A percentile compares a stretch with the other conserved stretches of the same genome.
Conservation (phyloP, 2,888 invertebrate genomes). For the Euproctis similis region DNA sequence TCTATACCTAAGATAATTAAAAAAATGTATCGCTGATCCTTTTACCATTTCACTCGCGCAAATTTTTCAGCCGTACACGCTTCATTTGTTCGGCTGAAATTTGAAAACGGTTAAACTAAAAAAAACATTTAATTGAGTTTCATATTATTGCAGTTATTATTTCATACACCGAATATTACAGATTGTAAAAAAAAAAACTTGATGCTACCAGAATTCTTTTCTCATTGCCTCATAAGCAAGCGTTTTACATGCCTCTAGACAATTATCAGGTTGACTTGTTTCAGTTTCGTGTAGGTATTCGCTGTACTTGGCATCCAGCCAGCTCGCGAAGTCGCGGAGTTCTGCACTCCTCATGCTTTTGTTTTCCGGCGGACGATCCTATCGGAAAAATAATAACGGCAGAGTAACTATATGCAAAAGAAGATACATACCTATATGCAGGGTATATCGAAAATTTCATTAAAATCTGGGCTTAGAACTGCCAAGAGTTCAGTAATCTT, state of each 20-base stretch:
- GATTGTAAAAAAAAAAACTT: too few relatives aligned
- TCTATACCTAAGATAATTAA: neutral
- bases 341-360: conserved; percentile 16
- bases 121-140: too few relatives aligned
- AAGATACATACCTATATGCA: too few relatives aligned
- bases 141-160: too few relatives aligned
- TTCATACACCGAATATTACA: too few relatives aligned
- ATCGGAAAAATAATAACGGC: too few relatives aligned
- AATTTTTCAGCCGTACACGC: conserved; percentile 17
- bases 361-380: conserved; percentile 26
- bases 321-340: conserved; percentile 42
- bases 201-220: neutral
- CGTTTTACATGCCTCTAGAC: neutral
- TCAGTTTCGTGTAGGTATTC: conserved; percentile 36
- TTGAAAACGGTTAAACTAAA: too few relatives aligned
- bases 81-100: conserved; percentile 21
- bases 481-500: too few relatives aligned
- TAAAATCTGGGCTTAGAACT: too few relatives aligned
- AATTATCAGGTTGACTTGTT: neutral
- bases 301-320: conserved; percentile 56
- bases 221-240: neutral
- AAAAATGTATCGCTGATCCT: neutral
- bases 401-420: too few relatives aligned
- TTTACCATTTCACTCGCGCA: conserved; percentile 31
- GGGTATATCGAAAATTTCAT: too few relatives aligned